Evolutionary conservation across 92 coral and sea anemone genomes (phyloP).

Genomic region (Umimayanthus chanpuru): DNA sequence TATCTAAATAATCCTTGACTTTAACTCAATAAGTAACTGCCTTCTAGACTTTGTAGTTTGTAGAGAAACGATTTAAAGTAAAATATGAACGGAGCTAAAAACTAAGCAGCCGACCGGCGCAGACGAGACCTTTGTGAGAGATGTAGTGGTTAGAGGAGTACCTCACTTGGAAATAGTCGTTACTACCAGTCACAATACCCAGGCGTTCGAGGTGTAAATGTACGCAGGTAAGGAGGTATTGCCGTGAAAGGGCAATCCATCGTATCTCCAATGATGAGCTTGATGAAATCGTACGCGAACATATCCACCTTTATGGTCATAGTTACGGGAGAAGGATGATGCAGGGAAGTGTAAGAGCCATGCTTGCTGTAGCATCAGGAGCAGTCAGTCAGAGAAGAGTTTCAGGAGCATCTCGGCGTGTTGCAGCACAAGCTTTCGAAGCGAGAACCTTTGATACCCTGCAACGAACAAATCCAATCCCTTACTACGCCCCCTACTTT

Average conservation of each 20-base stretch:
- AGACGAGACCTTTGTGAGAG: too few species aligned
- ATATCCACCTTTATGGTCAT: constrained; percentile 34
- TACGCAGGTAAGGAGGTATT: constrained; percentile 54
- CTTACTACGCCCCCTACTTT: constrained; percentile 59
- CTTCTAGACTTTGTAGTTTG: too few species aligned
- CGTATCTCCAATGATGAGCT: constrained; percentile 46
- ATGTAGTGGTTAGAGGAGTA: constrained; percentile 30
- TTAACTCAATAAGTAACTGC: too few species aligned
- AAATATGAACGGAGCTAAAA: too few species aligned
- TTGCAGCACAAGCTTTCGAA: constrained; percentile 35
- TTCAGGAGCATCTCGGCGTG: constrained; percentile 44
- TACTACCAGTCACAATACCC: constrained; percentile 16
- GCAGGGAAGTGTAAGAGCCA: constrained; percentile 50
- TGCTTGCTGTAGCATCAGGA: constrained; percentile 38
- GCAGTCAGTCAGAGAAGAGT: constrained; percentile 48
- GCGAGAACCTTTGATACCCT: constrained; percentile 57
- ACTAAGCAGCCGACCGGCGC: too few species aligned
- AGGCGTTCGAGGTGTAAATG: constrained; percentile 36
- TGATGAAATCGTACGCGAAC: constrained; percentile 40
- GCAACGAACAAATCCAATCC: constrained; percentile 54
- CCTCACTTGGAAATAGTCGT: constrained; percentile 34
- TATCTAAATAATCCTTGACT: too few species aligned
- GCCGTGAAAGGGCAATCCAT: constrained; percentile 41
- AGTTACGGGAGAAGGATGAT: constrained; percentile 49
- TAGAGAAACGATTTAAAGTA: too few species aligned